These are phyloP conservation scores for Luidia sarsii DNA, from an alignment of 53 echinoderm and acorn worm species.

Conservation along the genomic window DNA sequence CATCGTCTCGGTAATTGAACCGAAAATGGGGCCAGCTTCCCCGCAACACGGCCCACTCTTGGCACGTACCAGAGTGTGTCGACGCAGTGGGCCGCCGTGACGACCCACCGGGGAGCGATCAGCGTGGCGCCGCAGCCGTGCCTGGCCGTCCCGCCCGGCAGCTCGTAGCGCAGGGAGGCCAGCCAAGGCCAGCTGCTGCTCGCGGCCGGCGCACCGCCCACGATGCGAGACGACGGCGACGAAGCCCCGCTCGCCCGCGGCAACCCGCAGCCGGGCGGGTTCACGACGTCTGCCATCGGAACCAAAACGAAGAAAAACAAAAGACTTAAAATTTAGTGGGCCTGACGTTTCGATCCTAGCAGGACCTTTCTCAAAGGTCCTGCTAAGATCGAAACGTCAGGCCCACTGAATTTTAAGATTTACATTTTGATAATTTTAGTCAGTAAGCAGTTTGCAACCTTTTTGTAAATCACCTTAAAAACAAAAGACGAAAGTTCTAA, in stretches of 20 bases:
- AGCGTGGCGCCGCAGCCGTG: slow-evolving; percentile 75
- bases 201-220: slow-evolving; percentile 63
- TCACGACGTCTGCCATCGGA: neutral
- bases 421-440: no score
- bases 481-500: neutral
- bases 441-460: no score
- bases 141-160: neutral
- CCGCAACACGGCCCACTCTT: no score
- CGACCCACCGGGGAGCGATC: slow-evolving; percentile 64
- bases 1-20: no score
- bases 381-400: no score
- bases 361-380: no score
- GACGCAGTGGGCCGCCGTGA: slow-evolving; percentile 84
- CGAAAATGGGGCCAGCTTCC: no score
- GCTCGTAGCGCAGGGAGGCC: slow-evolving; percentile 54
- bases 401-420: no score
- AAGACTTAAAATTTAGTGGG: no score
- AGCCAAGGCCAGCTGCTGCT: slow-evolving; percentile 83
- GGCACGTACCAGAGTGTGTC: neutral
- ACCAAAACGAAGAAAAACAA: neutral
- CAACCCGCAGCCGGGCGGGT: slow-evolving; percentile 20
- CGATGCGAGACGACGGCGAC: slow-evolving; percentile 55
- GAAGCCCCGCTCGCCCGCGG: no score
- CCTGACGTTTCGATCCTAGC: no score
- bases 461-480: no score